Evolutionary conservation across 2,797 vertebrate species (phyloP).

Genomic region (Galagoides demidoff): DNA sequence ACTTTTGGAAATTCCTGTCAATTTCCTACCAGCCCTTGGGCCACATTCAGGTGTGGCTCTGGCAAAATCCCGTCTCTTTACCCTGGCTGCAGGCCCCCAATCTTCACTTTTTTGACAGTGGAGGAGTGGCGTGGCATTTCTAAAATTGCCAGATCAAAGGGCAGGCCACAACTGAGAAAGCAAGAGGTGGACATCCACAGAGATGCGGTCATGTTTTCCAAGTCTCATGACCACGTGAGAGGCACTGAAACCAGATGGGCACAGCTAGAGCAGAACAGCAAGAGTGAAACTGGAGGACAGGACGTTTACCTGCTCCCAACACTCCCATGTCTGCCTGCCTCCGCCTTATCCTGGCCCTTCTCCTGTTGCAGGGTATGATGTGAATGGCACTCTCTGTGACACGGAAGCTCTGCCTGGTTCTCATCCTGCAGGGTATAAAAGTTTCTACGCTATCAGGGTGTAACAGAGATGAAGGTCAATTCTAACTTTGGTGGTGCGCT

Average conservation of each 20-base stretch:
- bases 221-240: background rate
- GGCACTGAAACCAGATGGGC: background rate
- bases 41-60: background rate
- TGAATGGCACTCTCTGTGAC: background rate
- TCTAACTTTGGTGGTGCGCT: background rate
- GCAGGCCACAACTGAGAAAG: background rate
- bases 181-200: fast-evolving
- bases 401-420: background rate
- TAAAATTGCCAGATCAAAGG: background rate
- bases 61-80: background rate
- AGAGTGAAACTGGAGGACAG: no score
- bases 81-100: background rate
- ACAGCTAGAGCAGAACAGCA: background rate
- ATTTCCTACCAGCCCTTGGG: background rate
- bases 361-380: background rate
- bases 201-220: fast-evolving
- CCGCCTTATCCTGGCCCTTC: background rate
- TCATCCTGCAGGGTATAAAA: background rate
- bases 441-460: background rate
- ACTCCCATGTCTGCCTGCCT: background rate
- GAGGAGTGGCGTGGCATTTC: background rate
- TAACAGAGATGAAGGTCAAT: fast-evolving
- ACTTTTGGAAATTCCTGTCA: conserved; percentile 41
- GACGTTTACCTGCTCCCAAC: no score
- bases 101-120: background rate